Conservation (phyloP, 1,140 invertebrate species). For the Sesamia nonagrioides region DNA sequence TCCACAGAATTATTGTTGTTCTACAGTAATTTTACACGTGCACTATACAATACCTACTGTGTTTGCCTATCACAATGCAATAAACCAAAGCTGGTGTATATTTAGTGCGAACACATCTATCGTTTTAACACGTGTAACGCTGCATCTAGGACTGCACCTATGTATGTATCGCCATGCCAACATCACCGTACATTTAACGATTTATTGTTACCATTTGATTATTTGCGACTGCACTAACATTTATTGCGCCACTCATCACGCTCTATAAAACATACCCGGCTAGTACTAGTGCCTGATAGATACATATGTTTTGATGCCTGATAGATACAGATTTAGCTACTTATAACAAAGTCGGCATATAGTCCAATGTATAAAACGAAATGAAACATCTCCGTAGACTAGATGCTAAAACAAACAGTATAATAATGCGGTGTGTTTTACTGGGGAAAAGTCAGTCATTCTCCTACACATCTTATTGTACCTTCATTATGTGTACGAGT, state of each 20-base stretch:
- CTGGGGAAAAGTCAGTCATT: too few species aligned
- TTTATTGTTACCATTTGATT: slow-evolving; percentile 15
- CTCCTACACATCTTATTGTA: too few species aligned
- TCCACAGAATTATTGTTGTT: too few species aligned
- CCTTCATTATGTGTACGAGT: too few species aligned
- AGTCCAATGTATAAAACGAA: too few species aligned
- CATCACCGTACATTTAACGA: neutral
- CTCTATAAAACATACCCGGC: slow-evolving; percentile 8
- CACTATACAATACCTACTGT: neutral
- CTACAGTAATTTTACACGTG: too few species aligned
- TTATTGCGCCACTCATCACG: slow-evolving; percentile 23
- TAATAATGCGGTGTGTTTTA: too few species aligned
- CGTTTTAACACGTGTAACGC: neutral
- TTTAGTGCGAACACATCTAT: neutral
- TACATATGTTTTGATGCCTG: neutral
- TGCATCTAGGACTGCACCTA: neutral
- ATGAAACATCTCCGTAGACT: too few species aligned
- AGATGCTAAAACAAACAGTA: too few species aligned
- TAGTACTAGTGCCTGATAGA: neutral
- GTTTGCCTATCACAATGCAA: neutral
- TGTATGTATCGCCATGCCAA: neutral
- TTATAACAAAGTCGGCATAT: too few species aligned
- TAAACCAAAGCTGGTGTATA: too few species aligned
- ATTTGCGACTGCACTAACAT: slow-evolving; percentile 12
- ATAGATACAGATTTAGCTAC: neutral